These are phyloP conservation scores for Engraulis encrasicolus DNA, from an alignment of 2,113 vertebrate species.

Conservation along the genomic window DNA sequence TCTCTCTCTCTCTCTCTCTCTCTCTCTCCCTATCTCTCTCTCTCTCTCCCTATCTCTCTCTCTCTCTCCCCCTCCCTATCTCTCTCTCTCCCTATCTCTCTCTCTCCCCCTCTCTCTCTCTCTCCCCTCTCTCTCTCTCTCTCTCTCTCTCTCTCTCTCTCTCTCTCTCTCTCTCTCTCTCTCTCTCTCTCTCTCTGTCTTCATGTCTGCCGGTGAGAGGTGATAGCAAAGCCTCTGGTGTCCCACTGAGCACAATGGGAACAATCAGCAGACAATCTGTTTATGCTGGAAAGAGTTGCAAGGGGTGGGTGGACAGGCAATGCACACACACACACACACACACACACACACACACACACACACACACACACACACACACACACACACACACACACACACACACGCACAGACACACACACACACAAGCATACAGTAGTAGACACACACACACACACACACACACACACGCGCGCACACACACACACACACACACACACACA, in stretches of 20 bases:
- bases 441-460: neutral
- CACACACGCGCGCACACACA: neutral
- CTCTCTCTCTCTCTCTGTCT: conserved; percentile 19
- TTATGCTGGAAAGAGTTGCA: neutral
- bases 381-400: neutral
- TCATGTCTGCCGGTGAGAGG: neutral
- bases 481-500: too few species aligned
- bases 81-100: conserved; percentile 25
- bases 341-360: neutral
- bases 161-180: conserved; percentile 9
- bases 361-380: neutral
- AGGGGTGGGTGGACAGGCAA: neutral
- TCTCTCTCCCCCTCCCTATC: neutral
- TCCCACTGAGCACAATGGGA: conserved; percentile 47
- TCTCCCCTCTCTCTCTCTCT: conserved; percentile 25
- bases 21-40: conserved; percentile 15
- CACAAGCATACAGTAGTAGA: too few species aligned
- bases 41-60: neutral
- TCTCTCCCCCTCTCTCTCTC: neutral
- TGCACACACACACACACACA: conserved; percentile 17
- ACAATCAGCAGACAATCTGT: conserved; percentile 26
- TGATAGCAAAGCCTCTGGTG: conserved; percentile 43
- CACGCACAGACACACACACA: conserved; percentile 24
- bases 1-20: conserved; percentile 12
- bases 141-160: too few species aligned